Evolutionary conservation across 2,797 vertebrate genomes (phyloP).

Genomic region (Erpetoichthys calabaricus): DNA sequence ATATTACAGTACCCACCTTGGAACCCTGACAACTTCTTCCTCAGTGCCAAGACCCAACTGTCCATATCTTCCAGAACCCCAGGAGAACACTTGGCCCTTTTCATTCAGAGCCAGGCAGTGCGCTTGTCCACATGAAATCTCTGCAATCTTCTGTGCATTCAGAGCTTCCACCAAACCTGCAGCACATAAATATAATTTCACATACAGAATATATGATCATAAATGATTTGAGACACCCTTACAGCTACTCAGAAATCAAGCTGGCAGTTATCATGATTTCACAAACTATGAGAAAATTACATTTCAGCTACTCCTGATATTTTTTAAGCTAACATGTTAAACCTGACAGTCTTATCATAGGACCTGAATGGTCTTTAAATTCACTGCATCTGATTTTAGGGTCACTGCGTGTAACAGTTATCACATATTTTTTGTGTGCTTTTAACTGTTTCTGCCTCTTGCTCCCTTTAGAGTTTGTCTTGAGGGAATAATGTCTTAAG

Average conservation of each 20-base stretch:
- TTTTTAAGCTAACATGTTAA: too few species aligned
- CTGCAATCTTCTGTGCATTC: constrained; percentile 76
- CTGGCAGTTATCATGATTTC: background rate
- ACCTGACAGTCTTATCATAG: too few species aligned
- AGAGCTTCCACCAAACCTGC: constrained; percentile 74
- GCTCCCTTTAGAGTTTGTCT: too few species aligned
- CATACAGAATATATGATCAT: background rate
- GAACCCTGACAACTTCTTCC: constrained; percentile 66
- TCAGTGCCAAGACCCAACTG: constrained; percentile 74
- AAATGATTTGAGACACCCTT: background rate
- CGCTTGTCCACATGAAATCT: constrained; percentile 73
- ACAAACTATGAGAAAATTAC: background rate
- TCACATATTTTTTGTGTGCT: too few species aligned
- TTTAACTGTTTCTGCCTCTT: too few species aligned
- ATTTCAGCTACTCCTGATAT: too few species aligned
- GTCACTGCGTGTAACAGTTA: too few species aligned
- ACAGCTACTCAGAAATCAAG: background rate
- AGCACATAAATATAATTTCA: constrained; percentile 14
- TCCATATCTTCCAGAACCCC: constrained; percentile 78
- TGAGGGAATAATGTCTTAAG: too few species aligned
- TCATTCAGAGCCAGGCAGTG: constrained; percentile 80
- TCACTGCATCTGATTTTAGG: too few species aligned
- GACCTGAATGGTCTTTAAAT: too few species aligned
- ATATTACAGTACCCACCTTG: constrained; percentile 53
- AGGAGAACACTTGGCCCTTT: constrained; percentile 83